phyloP scores from a whole-genome alignment of 2,888 invertebrate species.

The Drosophila aldrichi region DNA sequence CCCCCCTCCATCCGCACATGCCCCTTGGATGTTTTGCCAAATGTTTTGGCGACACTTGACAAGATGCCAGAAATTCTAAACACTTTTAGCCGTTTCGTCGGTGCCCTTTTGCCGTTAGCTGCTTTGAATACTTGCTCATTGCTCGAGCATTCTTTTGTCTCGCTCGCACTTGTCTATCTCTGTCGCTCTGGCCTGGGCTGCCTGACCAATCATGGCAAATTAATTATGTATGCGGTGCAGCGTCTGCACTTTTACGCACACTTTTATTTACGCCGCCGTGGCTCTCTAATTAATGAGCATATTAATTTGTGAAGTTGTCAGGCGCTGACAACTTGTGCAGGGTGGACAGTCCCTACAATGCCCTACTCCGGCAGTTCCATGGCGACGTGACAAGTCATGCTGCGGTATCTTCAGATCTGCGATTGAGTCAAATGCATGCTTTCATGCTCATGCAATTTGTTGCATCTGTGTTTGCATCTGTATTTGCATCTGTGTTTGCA shows the following conservation, averaged over 20 bases:
- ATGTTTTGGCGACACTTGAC: conserved; percentile 82
- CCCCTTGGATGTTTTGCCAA: conserved; percentile 64
- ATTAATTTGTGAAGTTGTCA: conserved; percentile 76
- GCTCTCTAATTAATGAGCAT: conserved; percentile 80
- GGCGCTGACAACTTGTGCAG: conserved; percentile 61
- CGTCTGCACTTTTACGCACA: conserved; percentile 33
- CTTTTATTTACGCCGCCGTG: conserved; percentile 57
- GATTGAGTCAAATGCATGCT: conserved; percentile 45
- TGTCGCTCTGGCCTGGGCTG: conserved; percentile 5
- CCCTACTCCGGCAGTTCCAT: conserved; percentile 30
- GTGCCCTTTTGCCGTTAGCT: conserved; percentile 51
- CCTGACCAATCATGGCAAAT: conserved; percentile 44
- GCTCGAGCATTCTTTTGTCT: conserved; percentile 7
- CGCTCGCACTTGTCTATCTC: background rate
- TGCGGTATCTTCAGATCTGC: conserved; percentile 58
- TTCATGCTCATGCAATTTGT: conserved; percentile 25
- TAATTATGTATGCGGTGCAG: conserved; percentile 47
- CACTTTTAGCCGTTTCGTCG: conserved; percentile 69
- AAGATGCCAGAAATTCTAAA: conserved; percentile 83
- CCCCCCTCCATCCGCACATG: background rate
- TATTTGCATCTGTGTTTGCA: background rate
- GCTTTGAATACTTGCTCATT: conserved; percentile 37
- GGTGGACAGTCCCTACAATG: conserved; percentile 22
- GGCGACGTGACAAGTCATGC: conserved; percentile 21
- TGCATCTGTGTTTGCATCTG: background rate